Base-by-base conservation (phyloP, 2,888 invertebrate species). In the Temnothorax unifasciatus region DNA sequence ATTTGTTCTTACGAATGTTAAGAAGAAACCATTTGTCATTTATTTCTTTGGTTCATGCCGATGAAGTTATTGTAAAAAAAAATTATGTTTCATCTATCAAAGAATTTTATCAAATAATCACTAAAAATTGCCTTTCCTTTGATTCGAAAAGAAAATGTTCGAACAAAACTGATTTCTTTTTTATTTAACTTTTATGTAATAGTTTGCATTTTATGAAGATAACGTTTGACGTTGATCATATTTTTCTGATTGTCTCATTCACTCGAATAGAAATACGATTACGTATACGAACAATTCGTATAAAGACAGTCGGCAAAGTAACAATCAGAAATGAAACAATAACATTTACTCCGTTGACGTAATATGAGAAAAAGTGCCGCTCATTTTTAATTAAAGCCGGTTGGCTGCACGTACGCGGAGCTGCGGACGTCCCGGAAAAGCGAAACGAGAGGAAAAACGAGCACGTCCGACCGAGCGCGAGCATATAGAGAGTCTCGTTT, bases 321-420 rank as follows among this genome's bases (percentile, higher is more conserved):
- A 81, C 57, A 47, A 47, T 73, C 74, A 81, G 79, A 81, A 73
- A 81, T 81, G 79, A 81, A 81, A 81, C 79, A 81, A 81, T 81
- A 81, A 81, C 59, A 74, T 50, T 81, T 81, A 59, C 34, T 34
- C n/a, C 74, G 79, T 81, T 81, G 79, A 81, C 79, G 79, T 81
- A 81, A 81, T 81, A 81, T 59, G 79, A 81, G 79, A 81, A 81
- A 81, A 81, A 81, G 44, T 74, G 79, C 47, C 74, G 79, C 54
- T 84, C 64, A 77, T 82, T 83, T 76, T 87, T 59, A 82, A 85
- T 88, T 87, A 85, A 85, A 87, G 50, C 68, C 76, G 63, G 59
- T 34, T 73, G 44, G 59, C 41, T 73, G 44, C 63, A 64, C 21
- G 69, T 69, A 82, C 69, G 52, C 79, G 82, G 29, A 74, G 71